Evolutionary conservation across 2,797 vertebrate genomes (phyloP).

Genomic region (Borostomias antarcticus): DNA sequence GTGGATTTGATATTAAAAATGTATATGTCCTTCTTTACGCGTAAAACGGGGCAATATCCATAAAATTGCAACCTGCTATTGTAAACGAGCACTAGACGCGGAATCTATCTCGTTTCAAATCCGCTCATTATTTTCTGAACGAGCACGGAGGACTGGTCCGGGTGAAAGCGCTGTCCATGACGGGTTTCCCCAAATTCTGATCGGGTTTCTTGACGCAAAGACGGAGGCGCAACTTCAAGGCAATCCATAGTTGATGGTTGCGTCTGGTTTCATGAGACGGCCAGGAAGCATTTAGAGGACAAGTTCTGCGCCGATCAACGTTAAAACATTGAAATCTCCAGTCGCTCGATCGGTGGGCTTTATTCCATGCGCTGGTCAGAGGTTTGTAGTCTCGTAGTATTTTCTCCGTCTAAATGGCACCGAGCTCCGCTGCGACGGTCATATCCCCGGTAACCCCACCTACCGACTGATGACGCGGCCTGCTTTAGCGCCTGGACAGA

Average conservation of each 20-base stretch:
- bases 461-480: slow-evolving; percentile 60
- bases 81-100: slow-evolving; percentile 2
- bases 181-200: not conserved
- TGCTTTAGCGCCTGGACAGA: slow-evolving; percentile 5
- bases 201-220: slow-evolving; percentile 41
- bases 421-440: slow-evolving; percentile 50
- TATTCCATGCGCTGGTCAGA: slow-evolving; percentile 19
- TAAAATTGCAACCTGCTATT: slow-evolving; percentile 27
- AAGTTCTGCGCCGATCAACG: slow-evolving; percentile 41
- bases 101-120: slow-evolving; percentile 44
- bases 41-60: slow-evolving; percentile 14
- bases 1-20: too few relatives aligned
- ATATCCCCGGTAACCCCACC: slow-evolving; percentile 61
- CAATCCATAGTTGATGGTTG: slow-evolving; percentile 55
- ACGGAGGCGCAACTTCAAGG: slow-evolving; percentile 62
- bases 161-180: not conserved
- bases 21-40: slow-evolving; percentile 49
- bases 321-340: slow-evolving; percentile 31
- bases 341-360: slow-evolving; percentile 45
- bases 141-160: not conserved
- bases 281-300: not conserved
- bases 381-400: slow-evolving; percentile 3
- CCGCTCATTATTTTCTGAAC: not conserved
- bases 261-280: slow-evolving; percentile 14
- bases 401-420: slow-evolving; percentile 23